Percentiles rank a stretch among this genome's conserved stretches.
Conservation (phyloP, 2,113 vertebrate species). For the Malurus alboscapulatus region DNA sequence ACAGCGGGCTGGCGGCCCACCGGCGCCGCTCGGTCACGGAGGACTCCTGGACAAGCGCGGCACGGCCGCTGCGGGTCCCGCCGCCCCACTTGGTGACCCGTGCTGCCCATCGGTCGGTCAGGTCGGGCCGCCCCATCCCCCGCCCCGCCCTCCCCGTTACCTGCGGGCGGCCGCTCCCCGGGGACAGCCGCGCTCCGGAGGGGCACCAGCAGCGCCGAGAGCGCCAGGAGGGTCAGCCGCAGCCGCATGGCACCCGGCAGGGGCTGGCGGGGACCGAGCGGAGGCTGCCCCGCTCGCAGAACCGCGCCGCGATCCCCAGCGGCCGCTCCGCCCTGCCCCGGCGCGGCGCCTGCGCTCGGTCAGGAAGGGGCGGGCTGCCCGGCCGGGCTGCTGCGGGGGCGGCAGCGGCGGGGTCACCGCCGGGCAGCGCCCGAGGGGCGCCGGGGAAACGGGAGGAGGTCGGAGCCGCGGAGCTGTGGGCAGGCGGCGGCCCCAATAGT, state of each 20-base stretch:
- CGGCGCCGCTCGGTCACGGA: not conserved
- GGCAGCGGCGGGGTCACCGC: fast-evolving
- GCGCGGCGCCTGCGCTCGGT: not conserved
- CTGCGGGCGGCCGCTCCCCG: not conserved
- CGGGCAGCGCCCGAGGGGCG: fast-evolving
- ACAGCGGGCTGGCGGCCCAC: too few species aligned
- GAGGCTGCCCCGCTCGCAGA: fast-evolving
- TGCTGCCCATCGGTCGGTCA: not conserved
- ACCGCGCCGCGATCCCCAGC: fast-evolving
- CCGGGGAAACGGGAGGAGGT: too few species aligned
- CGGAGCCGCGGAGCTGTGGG: too few species aligned
- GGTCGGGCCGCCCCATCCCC: not conserved
- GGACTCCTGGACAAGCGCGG: not conserved
- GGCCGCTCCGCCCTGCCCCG: fast-evolving
- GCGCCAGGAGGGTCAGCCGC: not conserved
- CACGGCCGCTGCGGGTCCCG: not conserved
- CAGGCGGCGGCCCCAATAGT: too few species aligned
- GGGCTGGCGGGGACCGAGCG: fast-evolving
- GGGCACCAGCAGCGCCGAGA: not conserved
- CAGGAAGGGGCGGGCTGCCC: not conserved
- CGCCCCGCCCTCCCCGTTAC: not conserved
- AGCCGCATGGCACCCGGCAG: not conserved
- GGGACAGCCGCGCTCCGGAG: not conserved
- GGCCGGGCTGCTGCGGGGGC: not conserved
- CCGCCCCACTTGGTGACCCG: too few species aligned